These are phyloP conservation scores for Caretta caretta DNA, from an alignment of 2,113 vertebrate species.

Conservation along the genomic window DNA sequence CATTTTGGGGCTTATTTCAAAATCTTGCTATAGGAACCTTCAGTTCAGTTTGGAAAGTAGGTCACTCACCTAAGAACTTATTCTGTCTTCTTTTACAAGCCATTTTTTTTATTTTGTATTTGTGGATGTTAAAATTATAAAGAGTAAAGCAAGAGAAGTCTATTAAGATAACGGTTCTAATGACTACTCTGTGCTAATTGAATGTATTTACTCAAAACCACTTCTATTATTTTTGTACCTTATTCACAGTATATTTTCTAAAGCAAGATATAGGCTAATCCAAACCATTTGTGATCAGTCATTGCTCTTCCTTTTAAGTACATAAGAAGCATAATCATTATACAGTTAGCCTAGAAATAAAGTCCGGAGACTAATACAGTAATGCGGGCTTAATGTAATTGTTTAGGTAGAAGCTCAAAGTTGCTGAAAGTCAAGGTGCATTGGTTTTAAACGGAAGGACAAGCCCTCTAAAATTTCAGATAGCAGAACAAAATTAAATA, in stretches of 20 bases:
- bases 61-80: not conserved
- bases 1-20: not conserved
- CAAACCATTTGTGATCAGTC: slow-evolving; percentile 20
- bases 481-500: not conserved
- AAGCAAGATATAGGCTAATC: not conserved
- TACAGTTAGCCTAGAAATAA: slow-evolving; percentile 31
- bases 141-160: not conserved
- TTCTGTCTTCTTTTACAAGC: not conserved
- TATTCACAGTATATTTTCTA: not conserved
- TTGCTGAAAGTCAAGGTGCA: not conserved
- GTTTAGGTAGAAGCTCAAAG: slow-evolving; percentile 23
- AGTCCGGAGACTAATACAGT: not conserved
- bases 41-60: not conserved
- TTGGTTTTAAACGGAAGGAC: not conserved
- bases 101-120: not conserved
- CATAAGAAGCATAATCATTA: slow-evolving; percentile 24
- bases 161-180: slow-evolving; percentile 1
- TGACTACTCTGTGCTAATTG: not conserved
- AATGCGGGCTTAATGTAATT: slow-evolving; percentile 46
- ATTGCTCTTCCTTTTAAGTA: not conserved
- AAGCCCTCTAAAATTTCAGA: not conserved
- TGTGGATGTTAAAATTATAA: not conserved
- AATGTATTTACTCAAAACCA: not conserved
- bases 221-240: not conserved
- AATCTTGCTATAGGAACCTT: not conserved